These are phyloP conservation scores for Cephalopachus bancanus DNA, from an alignment of 2,797 vertebrate genomes.

Conservation along the genomic window DNA sequence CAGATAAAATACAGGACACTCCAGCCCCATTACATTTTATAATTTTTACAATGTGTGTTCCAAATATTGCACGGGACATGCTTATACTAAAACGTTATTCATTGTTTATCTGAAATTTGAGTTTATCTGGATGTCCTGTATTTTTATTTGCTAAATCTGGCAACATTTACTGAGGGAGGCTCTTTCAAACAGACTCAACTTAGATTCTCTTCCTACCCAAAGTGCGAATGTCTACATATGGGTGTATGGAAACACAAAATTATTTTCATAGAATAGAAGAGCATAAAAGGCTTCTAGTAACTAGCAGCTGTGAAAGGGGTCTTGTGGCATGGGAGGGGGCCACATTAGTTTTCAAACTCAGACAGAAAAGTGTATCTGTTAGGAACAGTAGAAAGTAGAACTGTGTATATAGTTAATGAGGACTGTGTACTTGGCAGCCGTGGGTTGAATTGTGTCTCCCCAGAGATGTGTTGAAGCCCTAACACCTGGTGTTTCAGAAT, in stretches of 20 bases:
- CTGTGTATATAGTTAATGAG: accelerated
- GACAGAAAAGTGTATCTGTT: accelerated
- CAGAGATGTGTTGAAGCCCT: not conserved
- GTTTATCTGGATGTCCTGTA: not conserved
- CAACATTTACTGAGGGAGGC: not conserved
- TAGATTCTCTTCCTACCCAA: not conserved
- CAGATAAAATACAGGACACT: not conserved
- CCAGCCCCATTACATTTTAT: not conserved
- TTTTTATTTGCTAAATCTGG: not conserved
- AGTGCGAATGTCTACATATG: accelerated
- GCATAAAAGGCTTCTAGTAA: too few relatives aligned
- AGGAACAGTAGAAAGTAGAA: not conserved
- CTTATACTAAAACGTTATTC: not conserved
- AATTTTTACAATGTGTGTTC: not conserved
- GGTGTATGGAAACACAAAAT: not conserved
- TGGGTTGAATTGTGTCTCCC: not conserved
- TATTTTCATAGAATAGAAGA: not conserved
- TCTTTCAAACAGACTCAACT: not conserved
- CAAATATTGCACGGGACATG: not conserved
- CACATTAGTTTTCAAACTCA: not conserved
- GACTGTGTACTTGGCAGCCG: accelerated
- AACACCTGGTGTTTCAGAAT: not conserved
- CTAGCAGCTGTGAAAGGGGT: too few relatives aligned
- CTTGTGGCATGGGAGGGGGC: accelerated
- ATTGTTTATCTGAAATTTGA: conserved; percentile 20